Base-by-base conservation (phyloP, 1,140 invertebrate genomes). In the Proales similis region DNA sequence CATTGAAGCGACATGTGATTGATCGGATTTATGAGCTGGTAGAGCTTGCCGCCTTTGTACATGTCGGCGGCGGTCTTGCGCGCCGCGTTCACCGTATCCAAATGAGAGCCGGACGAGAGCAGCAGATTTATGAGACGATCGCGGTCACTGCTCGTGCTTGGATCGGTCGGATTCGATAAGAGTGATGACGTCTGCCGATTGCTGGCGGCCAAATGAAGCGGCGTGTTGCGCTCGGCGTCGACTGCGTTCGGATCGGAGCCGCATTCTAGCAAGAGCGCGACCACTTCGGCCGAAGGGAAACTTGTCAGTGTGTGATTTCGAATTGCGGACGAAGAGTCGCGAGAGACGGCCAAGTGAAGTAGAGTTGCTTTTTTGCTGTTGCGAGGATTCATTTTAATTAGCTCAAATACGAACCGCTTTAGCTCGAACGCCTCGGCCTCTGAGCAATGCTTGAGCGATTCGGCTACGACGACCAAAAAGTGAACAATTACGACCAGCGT, bases 401-500 rank as follows among this genome's bases (percentile, higher is more conserved):
- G 79, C 63, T 83, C 76, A 69, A 80, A 81, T 32, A 79, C 76
- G 47, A 70, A 70, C 67, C 76, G 68, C 66, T 74, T 74, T 82
- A 87, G 51, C 84, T 69, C 67, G 29, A 65, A 70, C 42, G 65
- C 69, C 63, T 79, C 71, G 22, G 76, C 70, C 5, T 70, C 64
- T 6, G 67, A 70, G 14, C 48, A 63, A 33, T 72, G 51, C 19
- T 66, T 65, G 9, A 64, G 63, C 80, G 81, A 22, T 22, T 86
- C 83, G 66, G 87, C 77, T 17, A 90, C 72, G 67, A 84, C 85
- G 19, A 84, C 83, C 48, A 88, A 74, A 68, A 77, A 48, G 69
- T 91, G 86, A 63, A 92, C 77, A 4, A 86, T 84, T 66, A 90
- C 88, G n/a, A 89, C 82, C 62, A 93, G 75, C 24, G 88, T 84